Base-by-base conservation (phyloP, 1,140 invertebrate genomes). In the Plodia interpunctella region DNA sequence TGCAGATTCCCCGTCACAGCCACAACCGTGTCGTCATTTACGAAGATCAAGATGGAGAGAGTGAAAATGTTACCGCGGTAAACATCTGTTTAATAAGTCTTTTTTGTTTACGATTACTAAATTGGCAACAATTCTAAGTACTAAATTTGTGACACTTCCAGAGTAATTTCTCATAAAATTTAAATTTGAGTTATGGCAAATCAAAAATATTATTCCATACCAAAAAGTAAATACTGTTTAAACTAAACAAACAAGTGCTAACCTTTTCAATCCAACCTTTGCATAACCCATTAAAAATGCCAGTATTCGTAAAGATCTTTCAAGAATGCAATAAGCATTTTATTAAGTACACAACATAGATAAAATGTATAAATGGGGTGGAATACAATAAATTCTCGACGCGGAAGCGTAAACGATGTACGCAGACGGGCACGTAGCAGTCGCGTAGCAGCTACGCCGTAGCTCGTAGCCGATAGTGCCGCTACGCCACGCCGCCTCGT, bases 321-420 rank as follows among this genome's bases (percentile, higher is more conserved):
- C 38, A 44, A 44, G 38, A 44, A 44, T 44, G 38, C 38, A 44
- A 44, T 44, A 44, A 44, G 38, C 38, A 44, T 38, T 5, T 75
- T 71, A 71, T 83, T 83, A 73, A 80, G 72, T 76, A 78, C 65
- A 77, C 79, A 77, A 80, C 79, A 68, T 68, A 80, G 78, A 84
- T 84, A 86, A 84, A 83, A 83, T 73, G 70, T 78, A 83, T 77
- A 80, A 87, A 83, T 86, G 76, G 77, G 78, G 80, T 78, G 76
- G 76, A 80, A 80, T 79, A 69, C 74, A 80, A 88, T 88, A 88
- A 86, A 88, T 86, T 86, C 74, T 78, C 74, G 62, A 70, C 68
- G 78, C 76, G 85, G 80, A 84, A 88, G 79, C 81, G 78, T 80
- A 84, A 86, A 86, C 82, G 85, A 88, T 80, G 78, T 82, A 84